Evolutionary conservation across 2,113 vertebrate species (phyloP).

Genomic region (Micronycteris hirsuta): DNA sequence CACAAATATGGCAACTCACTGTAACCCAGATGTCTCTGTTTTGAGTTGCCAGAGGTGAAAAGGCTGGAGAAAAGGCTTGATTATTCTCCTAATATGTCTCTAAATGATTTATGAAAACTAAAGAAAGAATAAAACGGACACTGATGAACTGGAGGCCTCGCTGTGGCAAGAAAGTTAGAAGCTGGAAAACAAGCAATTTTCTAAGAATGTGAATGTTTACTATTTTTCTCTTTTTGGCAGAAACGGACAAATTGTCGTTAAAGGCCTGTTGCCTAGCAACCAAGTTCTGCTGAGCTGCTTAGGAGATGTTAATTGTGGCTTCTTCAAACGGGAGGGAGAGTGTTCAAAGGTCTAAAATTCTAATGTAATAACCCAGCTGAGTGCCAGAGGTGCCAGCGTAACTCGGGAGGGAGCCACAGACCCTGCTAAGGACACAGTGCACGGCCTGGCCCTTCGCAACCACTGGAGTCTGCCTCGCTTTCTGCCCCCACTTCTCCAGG

Average conservation of each 20-base stretch:
- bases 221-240: conserved; percentile 74
- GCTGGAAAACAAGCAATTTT: conserved; percentile 80
- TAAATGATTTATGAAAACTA: conserved; percentile 84
- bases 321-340: conserved; percentile 64
- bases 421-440: background rate
- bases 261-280: conserved; percentile 77
- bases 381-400: background rate
- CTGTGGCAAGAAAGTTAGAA: conserved; percentile 67
- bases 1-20: conserved; percentile 67
- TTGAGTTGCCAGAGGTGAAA: conserved; percentile 79
- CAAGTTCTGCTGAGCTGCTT: conserved; percentile 63
- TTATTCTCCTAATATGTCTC: conserved; percentile 79
- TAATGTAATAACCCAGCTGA: conserved; percentile 44
- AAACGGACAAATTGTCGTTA: conserved; percentile 75
- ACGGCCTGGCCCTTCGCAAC: background rate
- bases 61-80: conserved; percentile 76
- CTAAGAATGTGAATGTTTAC: conserved; percentile 81
- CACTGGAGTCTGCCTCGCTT: background rate
- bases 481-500: background rate
- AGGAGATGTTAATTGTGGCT: conserved; percentile 65
- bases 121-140: conserved; percentile 82
- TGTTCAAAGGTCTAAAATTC: conserved; percentile 60
- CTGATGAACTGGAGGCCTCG: conserved; percentile 75
- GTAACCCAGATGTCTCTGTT: conserved; percentile 79
- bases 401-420: background rate